Evolutionary conservation across 1,140 invertebrate species (phyloP).

Genomic region (Brachionus paranguensis): DNA sequence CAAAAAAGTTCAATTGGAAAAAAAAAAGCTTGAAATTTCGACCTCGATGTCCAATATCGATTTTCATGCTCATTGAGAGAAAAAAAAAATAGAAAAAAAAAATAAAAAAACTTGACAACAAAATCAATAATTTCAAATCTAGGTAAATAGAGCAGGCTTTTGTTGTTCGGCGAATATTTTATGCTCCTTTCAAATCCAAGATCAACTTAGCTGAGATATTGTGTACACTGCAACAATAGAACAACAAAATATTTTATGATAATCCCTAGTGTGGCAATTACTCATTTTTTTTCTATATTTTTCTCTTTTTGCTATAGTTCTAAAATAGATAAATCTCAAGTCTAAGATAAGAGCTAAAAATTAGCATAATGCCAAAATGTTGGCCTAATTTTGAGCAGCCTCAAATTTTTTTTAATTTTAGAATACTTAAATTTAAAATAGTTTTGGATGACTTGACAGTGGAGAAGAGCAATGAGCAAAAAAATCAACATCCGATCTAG

Average conservation of each 20-base stretch:
- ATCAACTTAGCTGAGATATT: neutral
- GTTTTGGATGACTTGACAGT: slow-evolving; percentile 12
- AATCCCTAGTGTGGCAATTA: neutral
- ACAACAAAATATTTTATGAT: neutral
- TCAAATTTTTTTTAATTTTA: slow-evolving; percentile 2
- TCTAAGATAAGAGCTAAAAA: neutral
- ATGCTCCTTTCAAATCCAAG: neutral
- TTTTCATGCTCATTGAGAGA: neutral
- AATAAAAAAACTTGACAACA: neutral
- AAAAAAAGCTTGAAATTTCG: neutral
- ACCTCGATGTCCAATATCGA: neutral
- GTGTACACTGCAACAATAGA: neutral
- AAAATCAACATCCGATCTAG: neutral
- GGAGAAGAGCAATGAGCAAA: neutral
- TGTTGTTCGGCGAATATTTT: neutral
- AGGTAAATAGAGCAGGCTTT: slow-evolving; percentile 3
- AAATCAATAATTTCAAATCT: slow-evolving; percentile 28
- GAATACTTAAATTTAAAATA: neutral
- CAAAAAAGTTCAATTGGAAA: neutral
- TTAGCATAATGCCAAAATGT: neutral
- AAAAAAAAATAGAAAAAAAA: too few relatives aligned
- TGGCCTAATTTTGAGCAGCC: slow-evolving; percentile 10
- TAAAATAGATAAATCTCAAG: neutral
- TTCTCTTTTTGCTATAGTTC: neutral
- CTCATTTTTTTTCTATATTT: neutral